Evolutionary conservation across 2,113 vertebrate genomes (phyloP).

Genomic region (Scartelaos histophorus): DNA sequence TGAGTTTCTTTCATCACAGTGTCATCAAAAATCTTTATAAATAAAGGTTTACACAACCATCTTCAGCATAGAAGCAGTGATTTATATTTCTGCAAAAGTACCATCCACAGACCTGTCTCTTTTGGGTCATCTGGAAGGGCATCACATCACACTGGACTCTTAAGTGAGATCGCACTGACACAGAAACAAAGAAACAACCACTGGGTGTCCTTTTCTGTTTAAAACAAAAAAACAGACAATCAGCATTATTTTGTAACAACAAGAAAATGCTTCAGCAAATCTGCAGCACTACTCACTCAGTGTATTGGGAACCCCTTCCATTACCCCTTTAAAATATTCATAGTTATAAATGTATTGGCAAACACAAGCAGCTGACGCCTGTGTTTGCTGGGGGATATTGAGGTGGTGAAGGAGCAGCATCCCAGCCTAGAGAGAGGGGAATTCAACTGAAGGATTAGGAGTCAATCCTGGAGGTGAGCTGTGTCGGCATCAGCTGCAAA

Average conservation of each 20-base stretch:
- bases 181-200: background rate
- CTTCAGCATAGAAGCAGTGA: background rate
- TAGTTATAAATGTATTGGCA: conserved; percentile 52
- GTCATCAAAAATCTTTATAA: no score
- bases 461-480: conserved; percentile 56
- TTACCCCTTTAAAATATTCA: conserved; percentile 59
- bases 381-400: conserved; percentile 59
- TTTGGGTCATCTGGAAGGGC: background rate
- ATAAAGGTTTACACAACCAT: background rate
- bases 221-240: background rate
- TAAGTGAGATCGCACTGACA: background rate
- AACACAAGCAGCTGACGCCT: conserved; percentile 64
- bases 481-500: conserved; percentile 58
- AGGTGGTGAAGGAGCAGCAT: conserved; percentile 44
- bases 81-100: background rate
- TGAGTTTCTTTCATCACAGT: no score
- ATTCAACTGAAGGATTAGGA: conserved; percentile 67
- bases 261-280: background rate
- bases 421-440: conserved; percentile 38
- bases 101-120: background rate
- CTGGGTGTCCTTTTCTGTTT: background rate
- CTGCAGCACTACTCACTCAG: conserved; percentile 6
- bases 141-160: background rate
- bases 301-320: conserved; percentile 21
- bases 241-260: conserved; percentile 2